Percentiles rank a stretch among this genome's conserved stretches.
phyloP scores from a whole-genome alignment of 2,797 vertebrate species.

The Epinephelus malabaricus region DNA sequence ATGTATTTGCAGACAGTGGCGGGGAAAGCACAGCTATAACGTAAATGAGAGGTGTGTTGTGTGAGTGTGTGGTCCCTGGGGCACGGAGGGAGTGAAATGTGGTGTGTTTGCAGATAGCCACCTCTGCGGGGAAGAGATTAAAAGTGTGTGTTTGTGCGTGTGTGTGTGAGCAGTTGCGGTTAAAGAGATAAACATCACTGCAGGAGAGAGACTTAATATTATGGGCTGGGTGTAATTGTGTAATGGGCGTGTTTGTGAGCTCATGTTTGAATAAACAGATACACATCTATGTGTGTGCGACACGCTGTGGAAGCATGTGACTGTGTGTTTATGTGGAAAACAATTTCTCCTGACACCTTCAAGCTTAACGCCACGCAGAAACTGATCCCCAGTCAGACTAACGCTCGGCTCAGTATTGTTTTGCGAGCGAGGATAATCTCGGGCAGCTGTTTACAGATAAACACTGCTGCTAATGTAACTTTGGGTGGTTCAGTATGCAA shows the following conservation, averaged over 20 bases:
- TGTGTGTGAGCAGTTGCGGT: conserved; percentile 14
- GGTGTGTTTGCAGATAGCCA: conserved; percentile 33
- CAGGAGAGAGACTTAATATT: conserved; percentile 18
- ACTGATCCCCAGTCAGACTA: conserved; percentile 25
- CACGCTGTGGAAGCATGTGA: not conserved
- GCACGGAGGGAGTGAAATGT: conserved; percentile 32
- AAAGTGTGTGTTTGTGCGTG: conserved; percentile 29
- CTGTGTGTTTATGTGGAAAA: conserved; percentile 8
- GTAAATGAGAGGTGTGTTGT: conserved; percentile 1
- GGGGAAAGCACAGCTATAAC: not conserved
- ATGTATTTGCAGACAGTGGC: conserved; percentile 17
- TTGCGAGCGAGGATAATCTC: conserved; percentile 28
- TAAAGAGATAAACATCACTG: conserved; percentile 53
- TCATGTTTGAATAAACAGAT: conserved; percentile 56
- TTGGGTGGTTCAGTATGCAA: no score
- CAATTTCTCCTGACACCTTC: conserved; percentile 21
- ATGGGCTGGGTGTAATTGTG: conserved; percentile 44
- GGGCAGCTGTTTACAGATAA: conserved; percentile 25
- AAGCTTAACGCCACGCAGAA: not conserved
- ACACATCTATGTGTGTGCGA: conserved; percentile 42
- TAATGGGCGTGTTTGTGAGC: conserved; percentile 37
- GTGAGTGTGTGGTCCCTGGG: conserved; percentile 21
- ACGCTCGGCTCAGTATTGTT: conserved; percentile 27
- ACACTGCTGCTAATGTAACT: not conserved
- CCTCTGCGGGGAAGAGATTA: conserved; percentile 43